A percentile compares a stretch with the other conserved stretches of the same genome.
Evolutionary conservation across 1,140 invertebrate genomes (phyloP).

Genomic region (Aphelinus certus): DNA sequence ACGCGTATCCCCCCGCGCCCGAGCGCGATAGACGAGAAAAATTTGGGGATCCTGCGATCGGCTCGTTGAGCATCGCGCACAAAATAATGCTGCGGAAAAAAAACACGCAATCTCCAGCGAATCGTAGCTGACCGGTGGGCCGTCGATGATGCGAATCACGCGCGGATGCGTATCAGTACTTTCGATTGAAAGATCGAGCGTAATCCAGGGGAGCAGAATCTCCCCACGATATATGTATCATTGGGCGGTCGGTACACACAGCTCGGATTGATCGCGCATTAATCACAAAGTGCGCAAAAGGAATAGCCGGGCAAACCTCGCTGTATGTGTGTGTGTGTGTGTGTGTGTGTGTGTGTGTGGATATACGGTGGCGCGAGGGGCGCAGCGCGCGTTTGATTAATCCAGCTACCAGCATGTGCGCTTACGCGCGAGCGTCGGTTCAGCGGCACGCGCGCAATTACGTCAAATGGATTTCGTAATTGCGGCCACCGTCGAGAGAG

Average conservation of each 20-base stretch:
- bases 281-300: no score
- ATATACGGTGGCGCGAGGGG: conserved; percentile 27
- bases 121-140: no score
- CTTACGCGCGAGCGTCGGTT: background rate
- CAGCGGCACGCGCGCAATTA: conserved; percentile 58
- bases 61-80: conserved; percentile 1
- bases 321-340: background rate
- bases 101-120: no score
- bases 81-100: no score
- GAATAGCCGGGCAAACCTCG: no score
- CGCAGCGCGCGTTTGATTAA: conserved; percentile 53
- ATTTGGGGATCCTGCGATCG: conserved; percentile 8
- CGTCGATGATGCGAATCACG: no score
- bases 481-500: conserved; percentile 47
- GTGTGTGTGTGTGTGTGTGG: background rate
- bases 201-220: no score
- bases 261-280: no score
- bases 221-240: no score
- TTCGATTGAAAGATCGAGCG: no score
- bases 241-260: no score
- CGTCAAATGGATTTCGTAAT: conserved; percentile 66
- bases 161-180: no score
- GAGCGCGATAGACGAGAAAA: conserved; percentile 7
- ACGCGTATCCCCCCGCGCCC: conserved; percentile 15
- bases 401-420: conserved; percentile 43